A percentile compares a stretch with the other conserved stretches of the same genome.
phyloP scores from a whole-genome alignment of 2,888 invertebrate species.

The Epinotia bilunana region DNA sequence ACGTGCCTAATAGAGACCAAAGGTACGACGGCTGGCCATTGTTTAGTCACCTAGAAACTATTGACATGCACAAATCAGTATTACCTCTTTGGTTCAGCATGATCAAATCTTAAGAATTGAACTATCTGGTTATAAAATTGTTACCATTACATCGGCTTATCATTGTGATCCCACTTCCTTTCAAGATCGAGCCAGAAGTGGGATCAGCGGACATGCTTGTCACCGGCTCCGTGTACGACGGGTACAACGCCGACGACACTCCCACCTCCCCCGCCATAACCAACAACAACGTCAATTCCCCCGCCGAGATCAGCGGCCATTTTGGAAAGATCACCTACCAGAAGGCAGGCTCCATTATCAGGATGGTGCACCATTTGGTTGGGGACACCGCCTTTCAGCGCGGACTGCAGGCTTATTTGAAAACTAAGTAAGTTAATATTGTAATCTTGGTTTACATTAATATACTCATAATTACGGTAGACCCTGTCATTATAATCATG shows the following conservation, averaged over 20 bases:
- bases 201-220: constrained; percentile 86
- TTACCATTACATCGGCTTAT: too few species aligned
- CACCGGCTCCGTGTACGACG: constrained; percentile 86
- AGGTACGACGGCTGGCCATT: too few species aligned
- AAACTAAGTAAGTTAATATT: constrained; percentile 72
- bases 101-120: too few species aligned
- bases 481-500: background rate
- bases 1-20: too few species aligned
- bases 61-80: too few species aligned
- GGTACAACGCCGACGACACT: constrained; percentile 84
- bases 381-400: constrained; percentile 66
- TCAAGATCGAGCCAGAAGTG: constrained; percentile 85
- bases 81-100: too few species aligned
- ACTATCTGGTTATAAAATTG: too few species aligned
- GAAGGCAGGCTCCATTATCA: constrained; percentile 85
- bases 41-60: too few species aligned
- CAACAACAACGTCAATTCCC: constrained; percentile 82
- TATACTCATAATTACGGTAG: too few species aligned
- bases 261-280: constrained; percentile 83
- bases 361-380: constrained; percentile 79
- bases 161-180: background rate
- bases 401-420: constrained; percentile 70
- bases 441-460: background rate
- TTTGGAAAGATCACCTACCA: constrained; percentile 88
- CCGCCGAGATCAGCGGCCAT: constrained; percentile 85